phyloP scores from a whole-genome alignment of 2,113 vertebrate genomes.

The Xyliphius kryptos region DNA sequence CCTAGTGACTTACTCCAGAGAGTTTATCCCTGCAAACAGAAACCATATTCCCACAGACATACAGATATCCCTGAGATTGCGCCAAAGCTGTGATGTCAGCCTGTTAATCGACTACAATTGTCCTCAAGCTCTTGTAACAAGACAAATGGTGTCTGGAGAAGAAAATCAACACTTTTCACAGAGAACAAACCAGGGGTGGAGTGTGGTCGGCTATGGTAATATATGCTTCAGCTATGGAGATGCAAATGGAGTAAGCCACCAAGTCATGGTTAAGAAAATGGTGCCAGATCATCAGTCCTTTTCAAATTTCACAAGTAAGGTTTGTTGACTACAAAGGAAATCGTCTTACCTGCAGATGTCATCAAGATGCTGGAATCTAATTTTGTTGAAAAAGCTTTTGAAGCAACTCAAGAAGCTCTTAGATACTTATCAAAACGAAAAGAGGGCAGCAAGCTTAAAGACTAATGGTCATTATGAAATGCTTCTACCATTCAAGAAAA shows the following conservation, averaged over 20 bases:
- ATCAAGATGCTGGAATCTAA: no score
- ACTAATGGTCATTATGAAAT: no score
- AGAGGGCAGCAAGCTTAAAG: no score
- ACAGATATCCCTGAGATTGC: conserved; percentile 5
- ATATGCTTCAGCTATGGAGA: not conserved
- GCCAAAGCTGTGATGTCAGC: not conserved
- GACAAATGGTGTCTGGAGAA: not conserved
- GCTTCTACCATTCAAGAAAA: no score
- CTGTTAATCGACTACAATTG: not conserved
- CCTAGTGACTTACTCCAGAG: not conserved
- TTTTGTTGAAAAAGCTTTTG: no score
- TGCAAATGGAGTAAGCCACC: not conserved
- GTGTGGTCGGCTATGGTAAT: not conserved
- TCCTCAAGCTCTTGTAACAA: not conserved
- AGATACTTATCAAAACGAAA: no score
- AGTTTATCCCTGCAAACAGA: conserved; percentile 12
- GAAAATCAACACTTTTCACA: not conserved
- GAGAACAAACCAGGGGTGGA: not conserved
- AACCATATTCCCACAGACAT: conserved; percentile 14
- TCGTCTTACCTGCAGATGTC: no score
- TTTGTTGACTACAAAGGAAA: no score
- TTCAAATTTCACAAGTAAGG: no score
- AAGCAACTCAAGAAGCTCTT: no score
- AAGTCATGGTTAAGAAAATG: no score
- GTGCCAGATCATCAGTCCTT: no score